Evolutionary conservation across 2,113 vertebrate genomes (phyloP).

Genomic region (Ceuthmochares aereus): DNA sequence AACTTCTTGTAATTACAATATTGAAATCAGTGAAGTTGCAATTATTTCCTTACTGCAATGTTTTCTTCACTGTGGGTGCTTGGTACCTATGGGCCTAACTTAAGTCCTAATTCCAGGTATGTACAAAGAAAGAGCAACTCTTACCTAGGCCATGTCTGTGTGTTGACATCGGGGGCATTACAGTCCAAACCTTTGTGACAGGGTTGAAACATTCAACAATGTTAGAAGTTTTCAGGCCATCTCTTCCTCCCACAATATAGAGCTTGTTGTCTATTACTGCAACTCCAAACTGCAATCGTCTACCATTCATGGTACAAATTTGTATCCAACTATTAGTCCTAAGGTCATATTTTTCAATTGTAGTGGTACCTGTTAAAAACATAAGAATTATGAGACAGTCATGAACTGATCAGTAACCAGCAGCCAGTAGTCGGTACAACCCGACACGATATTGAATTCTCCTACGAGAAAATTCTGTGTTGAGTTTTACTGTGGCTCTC

Average conservation of each 20-base stretch:
- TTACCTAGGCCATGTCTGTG: constrained; percentile 95
- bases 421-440: background rate
- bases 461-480: background rate
- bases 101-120: background rate
- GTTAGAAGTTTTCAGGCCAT: constrained; percentile 95
- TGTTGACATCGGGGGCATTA: constrained; percentile 98
- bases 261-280: constrained; percentile 96
- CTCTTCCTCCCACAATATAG: constrained; percentile 93
- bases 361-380: constrained; percentile 85
- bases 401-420: background rate
- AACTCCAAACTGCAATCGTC: constrained; percentile 93
- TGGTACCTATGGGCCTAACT: background rate
- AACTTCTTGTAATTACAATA: background rate
- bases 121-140: background rate
- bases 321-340: constrained; percentile 93
- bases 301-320: constrained; percentile 90
- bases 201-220: constrained; percentile 97
- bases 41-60: background rate
- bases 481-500: background rate
- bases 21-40: background rate
- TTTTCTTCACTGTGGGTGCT: background rate
- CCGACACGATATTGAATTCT: accelerated
- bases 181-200: constrained; percentile 87
- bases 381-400: background rate
- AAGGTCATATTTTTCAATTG: constrained; percentile 95